A percentile compares a stretch with the other conserved stretches of the same genome.
Evolutionary conservation across 2,113 vertebrate genomes (phyloP).

Genomic region (Epinephelus moara): DNA sequence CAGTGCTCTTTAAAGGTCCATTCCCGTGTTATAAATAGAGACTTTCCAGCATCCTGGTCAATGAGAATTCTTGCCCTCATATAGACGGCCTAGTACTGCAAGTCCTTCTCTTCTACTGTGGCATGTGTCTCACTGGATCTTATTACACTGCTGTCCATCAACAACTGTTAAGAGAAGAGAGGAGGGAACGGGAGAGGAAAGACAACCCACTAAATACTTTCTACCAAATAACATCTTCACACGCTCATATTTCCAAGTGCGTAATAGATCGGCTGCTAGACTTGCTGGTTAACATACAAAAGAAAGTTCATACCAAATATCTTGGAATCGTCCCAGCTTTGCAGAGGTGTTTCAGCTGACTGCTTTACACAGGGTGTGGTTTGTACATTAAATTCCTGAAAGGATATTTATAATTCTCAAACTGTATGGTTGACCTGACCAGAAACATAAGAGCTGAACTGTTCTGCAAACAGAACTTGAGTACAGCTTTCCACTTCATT

Average conservation of each 20-base stretch:
- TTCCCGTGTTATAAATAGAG: constrained; percentile 65
- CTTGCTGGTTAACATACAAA: not conserved
- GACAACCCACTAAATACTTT: not conserved
- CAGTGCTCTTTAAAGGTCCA: constrained; percentile 18
- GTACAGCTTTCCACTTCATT: constrained; percentile 33
- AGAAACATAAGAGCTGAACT: not conserved
- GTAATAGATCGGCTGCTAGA: not conserved
- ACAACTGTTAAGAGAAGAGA: constrained; percentile 15
- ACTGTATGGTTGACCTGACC: not conserved
- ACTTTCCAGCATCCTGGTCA: constrained; percentile 42
- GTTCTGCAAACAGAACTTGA: constrained; percentile 1
- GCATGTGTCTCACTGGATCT: constrained; percentile 39
- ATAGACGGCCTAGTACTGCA: constrained; percentile 18
- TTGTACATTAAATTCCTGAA: not conserved
- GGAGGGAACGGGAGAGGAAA: not conserved
- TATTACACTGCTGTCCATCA: constrained; percentile 40
- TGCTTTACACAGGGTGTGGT: not conserved
- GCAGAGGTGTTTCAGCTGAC: not conserved
- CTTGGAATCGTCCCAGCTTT: not conserved
- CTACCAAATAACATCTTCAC: constrained; percentile 3
- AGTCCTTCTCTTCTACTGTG: constrained; percentile 10
- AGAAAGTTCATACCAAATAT: not conserved
- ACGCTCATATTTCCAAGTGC: not conserved
- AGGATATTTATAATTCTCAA: not conserved
- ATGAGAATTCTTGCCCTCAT: constrained; percentile 44